Conservation (phyloP, 2,888 invertebrate species). For the Philereme vetulata region DNA sequence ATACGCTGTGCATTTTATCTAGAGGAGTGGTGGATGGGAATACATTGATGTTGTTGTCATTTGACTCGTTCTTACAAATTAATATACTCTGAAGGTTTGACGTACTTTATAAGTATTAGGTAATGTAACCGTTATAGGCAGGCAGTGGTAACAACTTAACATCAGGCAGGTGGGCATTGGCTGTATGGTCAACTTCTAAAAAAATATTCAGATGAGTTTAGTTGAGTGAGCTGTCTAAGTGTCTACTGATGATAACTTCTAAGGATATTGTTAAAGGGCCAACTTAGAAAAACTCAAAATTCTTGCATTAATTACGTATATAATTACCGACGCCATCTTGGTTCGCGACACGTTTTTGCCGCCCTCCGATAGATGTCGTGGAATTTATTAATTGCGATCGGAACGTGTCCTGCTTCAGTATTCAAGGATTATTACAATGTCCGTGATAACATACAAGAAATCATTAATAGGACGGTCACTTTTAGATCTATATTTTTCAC, state of each 20-base stretch:
- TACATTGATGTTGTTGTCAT: background rate
- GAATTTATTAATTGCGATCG: slow-evolving; percentile 30
- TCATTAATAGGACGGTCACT: too few species aligned
- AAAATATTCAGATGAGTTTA: too few species aligned
- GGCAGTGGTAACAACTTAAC: too few species aligned
- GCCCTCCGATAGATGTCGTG: slow-evolving; percentile 30
- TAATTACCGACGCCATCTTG: slow-evolving; percentile 57
- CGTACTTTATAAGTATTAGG: background rate
- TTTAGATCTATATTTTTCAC: too few species aligned
- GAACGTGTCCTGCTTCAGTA: slow-evolving; percentile 24
- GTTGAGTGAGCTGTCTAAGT: slow-evolving; percentile 1
- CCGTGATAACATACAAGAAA: background rate
- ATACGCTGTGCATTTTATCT: slow-evolving; percentile 9
- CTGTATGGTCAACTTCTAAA: too few species aligned
- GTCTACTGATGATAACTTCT: slow-evolving; percentile 21
- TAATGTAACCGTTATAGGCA: too few species aligned
- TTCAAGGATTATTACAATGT: slow-evolving; percentile 28
- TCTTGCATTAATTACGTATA: slow-evolving; percentile 59
- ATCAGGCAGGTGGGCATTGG: too few species aligned
- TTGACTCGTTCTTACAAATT: slow-evolving; percentile 15
- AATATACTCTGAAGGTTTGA: background rate
- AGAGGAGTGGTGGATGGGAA: background rate
- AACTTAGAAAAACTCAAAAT: slow-evolving; percentile 51
- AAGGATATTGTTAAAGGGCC: slow-evolving; percentile 68
- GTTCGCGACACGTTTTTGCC: slow-evolving; percentile 55